phyloP scores from a whole-genome alignment of 2,113 vertebrate species.

The Athene noctua region DNA sequence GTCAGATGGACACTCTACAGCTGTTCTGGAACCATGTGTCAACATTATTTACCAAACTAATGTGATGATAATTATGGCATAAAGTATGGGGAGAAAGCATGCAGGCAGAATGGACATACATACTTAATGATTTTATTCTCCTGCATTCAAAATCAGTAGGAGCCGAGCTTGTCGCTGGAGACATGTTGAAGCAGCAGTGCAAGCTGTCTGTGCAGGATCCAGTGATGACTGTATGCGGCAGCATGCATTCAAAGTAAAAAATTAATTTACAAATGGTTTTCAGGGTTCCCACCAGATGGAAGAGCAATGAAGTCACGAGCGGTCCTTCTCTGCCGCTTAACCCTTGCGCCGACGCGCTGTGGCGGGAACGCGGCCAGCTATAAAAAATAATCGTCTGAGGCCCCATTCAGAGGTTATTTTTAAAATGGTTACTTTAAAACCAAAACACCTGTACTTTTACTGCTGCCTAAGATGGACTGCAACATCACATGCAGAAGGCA shows the following conservation, averaged over 20 bases:
- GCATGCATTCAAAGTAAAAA: conserved; percentile 35
- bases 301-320: neutral
- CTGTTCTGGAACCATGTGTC: conserved; percentile 55
- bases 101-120: conserved; percentile 26
- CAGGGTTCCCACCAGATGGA: conserved; percentile 55
- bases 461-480: conserved; percentile 46
- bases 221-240: neutral
- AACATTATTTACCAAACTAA: conserved; percentile 59
- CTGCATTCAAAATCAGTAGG: neutral
- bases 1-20: conserved; percentile 40
- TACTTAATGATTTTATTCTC: conserved; percentile 20
- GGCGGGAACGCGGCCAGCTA: neutral
- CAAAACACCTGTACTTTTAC: conserved; percentile 72
- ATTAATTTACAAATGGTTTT: conserved; percentile 51
- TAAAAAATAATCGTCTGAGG: conserved; percentile 38
- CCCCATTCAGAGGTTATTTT: neutral
- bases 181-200: neutral
- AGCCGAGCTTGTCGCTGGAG: neutral
- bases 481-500: conserved; percentile 59
- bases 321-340: conserved; percentile 27
- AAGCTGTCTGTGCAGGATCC: neutral
- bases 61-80: conserved; percentile 10
- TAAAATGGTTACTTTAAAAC: conserved; percentile 59
- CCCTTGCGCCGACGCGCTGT: conserved; percentile 6
- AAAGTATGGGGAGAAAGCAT: neutral